These are phyloP conservation scores for Tetheella fluctuosa DNA, from an alignment of 2,888 invertebrate species.

Conservation along the genomic window DNA sequence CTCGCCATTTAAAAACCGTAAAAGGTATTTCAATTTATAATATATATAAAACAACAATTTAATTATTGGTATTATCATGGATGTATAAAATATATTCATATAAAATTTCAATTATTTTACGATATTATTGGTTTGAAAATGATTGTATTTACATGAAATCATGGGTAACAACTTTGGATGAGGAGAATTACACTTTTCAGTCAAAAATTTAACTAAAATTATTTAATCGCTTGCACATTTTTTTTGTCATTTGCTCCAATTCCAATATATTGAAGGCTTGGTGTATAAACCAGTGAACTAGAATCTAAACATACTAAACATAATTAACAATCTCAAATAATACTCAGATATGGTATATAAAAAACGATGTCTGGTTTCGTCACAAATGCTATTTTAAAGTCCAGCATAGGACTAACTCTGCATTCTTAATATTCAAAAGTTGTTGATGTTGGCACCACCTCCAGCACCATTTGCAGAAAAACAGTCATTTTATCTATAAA, in stretches of 20 bases:
- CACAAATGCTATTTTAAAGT: constrained; percentile 70
- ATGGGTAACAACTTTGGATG: constrained; percentile 42
- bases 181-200: constrained; percentile 50
- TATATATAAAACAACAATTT: neutral
- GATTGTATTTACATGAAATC: constrained; percentile 47
- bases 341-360: constrained; percentile 45
- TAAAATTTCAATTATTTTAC: constrained; percentile 25
- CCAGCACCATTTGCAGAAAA: constrained; percentile 94
- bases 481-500: constrained; percentile 93
- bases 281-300: neutral
- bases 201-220: constrained; percentile 40
- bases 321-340: constrained; percentile 13
- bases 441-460: constrained; percentile 95
- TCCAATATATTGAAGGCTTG: neutral
- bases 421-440: constrained; percentile 84
- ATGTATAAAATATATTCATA: constrained; percentile 22
- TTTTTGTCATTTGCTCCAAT: neutral
- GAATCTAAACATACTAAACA: constrained; percentile 6
- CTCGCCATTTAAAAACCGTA: constrained; percentile 27
- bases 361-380: constrained; percentile 41
- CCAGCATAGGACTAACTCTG: constrained; percentile 63
- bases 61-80: neutral
- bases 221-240: constrained; percentile 19
- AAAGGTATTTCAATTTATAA: neutral
- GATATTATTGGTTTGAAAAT: constrained; percentile 43